A percentile compares a stretch with the other conserved stretches of the same genome.
phyloP scores from a whole-genome alignment of 2,113 vertebrate genomes.

The Alethe castanea region DNA sequence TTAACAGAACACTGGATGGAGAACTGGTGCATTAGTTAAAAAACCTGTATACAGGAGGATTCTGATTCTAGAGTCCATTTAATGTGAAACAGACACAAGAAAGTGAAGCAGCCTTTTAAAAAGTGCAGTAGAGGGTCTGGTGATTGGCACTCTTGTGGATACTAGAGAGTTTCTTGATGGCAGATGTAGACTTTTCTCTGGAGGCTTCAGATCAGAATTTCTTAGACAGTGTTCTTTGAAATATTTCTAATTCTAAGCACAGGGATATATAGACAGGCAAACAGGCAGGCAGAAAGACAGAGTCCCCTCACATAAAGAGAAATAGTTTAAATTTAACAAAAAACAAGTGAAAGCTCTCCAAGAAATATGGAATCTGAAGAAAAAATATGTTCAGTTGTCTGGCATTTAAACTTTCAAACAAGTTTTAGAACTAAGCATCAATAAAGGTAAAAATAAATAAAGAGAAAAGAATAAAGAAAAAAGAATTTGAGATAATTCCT shows the following conservation, averaged over 20 bases:
- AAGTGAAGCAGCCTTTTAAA: background rate
- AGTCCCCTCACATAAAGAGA: background rate
- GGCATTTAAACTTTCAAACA: background rate
- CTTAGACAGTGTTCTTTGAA: background rate
- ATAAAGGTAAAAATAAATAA: background rate
- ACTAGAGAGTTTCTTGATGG: background rate
- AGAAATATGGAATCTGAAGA: background rate
- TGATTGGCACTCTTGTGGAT: background rate
- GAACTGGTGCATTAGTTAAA: background rate
- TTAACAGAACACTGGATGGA: background rate
- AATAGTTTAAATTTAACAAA: background rate
- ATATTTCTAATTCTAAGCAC: background rate
- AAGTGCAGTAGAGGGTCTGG: background rate
- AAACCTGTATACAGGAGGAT: accelerated
- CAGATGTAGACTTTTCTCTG: background rate
- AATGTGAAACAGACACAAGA: background rate
- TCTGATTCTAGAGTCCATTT: background rate
- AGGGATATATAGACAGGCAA: no score
- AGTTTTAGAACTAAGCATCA: background rate
- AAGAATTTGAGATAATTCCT: background rate
- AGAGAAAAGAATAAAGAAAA: background rate
- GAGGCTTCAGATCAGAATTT: background rate
- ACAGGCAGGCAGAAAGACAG: background rate
- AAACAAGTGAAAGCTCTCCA: background rate
- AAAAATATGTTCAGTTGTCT: background rate